A percentile compares a stretch with the other conserved stretches of the same genome.
Evolutionary conservation across 2,888 invertebrate species (phyloP).

Genomic region (Metopia argyrocephala): DNA sequence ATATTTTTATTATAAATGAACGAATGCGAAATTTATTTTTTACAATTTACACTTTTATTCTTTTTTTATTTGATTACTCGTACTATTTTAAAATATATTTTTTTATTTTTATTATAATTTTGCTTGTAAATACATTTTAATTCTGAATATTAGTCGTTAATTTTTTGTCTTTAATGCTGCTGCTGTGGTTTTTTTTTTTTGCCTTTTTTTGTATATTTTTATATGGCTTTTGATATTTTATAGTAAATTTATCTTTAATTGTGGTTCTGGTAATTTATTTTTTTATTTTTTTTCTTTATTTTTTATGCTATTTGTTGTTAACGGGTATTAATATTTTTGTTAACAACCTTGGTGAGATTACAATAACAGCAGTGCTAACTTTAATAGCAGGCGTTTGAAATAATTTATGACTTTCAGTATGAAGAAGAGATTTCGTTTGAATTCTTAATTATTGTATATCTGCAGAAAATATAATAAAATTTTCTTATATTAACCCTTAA

Average conservation of each 20-base stretch:
- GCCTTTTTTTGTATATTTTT: neutral
- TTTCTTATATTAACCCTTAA: too few relatives aligned
- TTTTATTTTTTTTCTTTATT: neutral
- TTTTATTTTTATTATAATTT: slow-evolving; percentile 41
- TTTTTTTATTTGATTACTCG: slow-evolving; percentile 21
- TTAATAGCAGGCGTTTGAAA: neutral
- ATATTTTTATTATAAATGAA: slow-evolving; percentile 63
- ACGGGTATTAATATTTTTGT: slow-evolving; percentile 38
- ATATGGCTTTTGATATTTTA: slow-evolving; percentile 16
- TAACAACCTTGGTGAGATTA: slow-evolving; percentile 46
- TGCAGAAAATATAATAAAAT: too few relatives aligned
- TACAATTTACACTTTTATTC: slow-evolving; percentile 52
- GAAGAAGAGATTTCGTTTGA: too few relatives aligned
- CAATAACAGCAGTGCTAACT: neutral
- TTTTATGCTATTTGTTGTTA: neutral
- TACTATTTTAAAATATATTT: slow-evolving; percentile 38
- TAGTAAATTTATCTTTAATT: slow-evolving; percentile 62
- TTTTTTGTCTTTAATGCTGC: neutral
- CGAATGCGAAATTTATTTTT: slow-evolving; percentile 63
- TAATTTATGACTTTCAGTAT: too few relatives aligned
- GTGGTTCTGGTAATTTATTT: slow-evolving; percentile 43
- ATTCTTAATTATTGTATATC: too few relatives aligned
- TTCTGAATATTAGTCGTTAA: neutral
- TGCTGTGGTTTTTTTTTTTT: neutral
- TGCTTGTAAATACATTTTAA: slow-evolving; percentile 50